A percentile compares a stretch with the other conserved stretches of the same genome.
These are phyloP conservation scores for Pristiophorus japonicus DNA, from an alignment of 2,113 vertebrate species.

Conservation along the genomic window DNA sequence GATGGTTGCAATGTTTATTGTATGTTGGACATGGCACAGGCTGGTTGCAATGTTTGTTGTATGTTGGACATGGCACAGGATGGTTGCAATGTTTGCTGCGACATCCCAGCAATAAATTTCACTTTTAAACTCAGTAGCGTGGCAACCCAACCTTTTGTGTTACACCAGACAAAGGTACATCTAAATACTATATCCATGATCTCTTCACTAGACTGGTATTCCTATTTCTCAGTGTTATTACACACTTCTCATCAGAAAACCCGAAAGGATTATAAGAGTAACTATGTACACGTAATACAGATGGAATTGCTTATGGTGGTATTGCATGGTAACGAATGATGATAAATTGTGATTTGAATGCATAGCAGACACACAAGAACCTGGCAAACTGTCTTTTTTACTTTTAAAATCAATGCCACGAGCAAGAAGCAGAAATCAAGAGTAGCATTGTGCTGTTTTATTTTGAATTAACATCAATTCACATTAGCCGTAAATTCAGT, in stretches of 20 bases:
- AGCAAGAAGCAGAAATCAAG: background rate
- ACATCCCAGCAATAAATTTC: background rate
- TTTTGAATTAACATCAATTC: background rate
- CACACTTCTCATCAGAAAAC: background rate
- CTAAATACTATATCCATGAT: background rate
- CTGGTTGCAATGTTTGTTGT: background rate
- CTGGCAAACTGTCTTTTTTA: background rate
- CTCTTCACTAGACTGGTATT: background rate
- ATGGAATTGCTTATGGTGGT: background rate
- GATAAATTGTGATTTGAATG: background rate
- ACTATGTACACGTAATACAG: background rate
- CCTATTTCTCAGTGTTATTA: background rate
- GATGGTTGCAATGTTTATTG: background rate
- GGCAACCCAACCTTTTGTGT: background rate
- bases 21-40: background rate
- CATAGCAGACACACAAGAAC: background rate
- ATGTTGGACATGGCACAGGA: background rate
- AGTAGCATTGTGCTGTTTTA: background rate
- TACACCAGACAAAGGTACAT: background rate
- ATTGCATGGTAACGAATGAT: background rate
- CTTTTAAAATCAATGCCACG: background rate
- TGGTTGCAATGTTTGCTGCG: background rate
- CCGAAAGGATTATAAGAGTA: background rate
- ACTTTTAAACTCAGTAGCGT: background rate
- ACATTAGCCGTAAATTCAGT: background rate